Conservation (phyloP, 2,888 invertebrate species). For the Phyllotreta striolata region DNA sequence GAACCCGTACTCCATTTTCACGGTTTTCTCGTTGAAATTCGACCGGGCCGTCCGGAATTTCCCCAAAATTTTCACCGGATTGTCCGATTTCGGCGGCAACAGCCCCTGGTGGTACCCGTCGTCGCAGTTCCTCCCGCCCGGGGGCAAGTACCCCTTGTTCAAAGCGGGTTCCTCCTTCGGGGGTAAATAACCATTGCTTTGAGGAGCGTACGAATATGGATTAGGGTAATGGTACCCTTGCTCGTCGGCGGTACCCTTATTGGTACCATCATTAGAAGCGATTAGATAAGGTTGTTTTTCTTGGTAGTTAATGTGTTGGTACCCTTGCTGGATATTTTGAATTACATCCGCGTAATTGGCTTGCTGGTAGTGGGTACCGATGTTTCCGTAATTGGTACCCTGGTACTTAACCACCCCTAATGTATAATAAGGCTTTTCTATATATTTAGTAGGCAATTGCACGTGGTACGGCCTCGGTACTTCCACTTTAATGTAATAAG, state of each 20-base stretch:
- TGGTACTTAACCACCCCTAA: slow-evolving; percentile 4
- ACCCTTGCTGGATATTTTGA: too few relatives aligned
- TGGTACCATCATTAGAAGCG: too few relatives aligned
- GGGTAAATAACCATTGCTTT: slow-evolving; percentile 44
- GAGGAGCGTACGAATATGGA: slow-evolving; percentile 45
- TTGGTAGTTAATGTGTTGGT: neutral
- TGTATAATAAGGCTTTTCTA: slow-evolving; percentile 17
- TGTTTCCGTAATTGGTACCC: slow-evolving; percentile 9
- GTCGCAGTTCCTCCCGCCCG: slow-evolving; percentile 45
- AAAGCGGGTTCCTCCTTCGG: slow-evolving; percentile 39
- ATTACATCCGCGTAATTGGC: too few relatives aligned
- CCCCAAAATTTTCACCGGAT: slow-evolving; percentile 25
- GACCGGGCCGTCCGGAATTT: slow-evolving; percentile 56
- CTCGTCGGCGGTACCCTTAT: neutral
- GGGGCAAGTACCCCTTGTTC: slow-evolving; percentile 39
- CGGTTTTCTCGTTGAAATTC: slow-evolving; percentile 69
- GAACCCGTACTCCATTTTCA: slow-evolving; percentile 83
- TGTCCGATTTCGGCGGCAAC: slow-evolving; percentile 60
- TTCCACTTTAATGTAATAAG: slow-evolving; percentile 36
- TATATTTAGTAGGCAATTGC: slow-evolving; percentile 13
- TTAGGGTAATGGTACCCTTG: slow-evolving; percentile 33
- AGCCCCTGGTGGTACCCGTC: slow-evolving; percentile 67
- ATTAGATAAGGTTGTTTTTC: too few relatives aligned
- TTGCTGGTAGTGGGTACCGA: too few relatives aligned
- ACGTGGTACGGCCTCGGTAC: slow-evolving; percentile 35